Percentiles rank a stretch among this genome's conserved stretches.
phyloP scores from a whole-genome alignment of 2,888 invertebrate genomes.

The Liopterus haemorrhoidalis region DNA sequence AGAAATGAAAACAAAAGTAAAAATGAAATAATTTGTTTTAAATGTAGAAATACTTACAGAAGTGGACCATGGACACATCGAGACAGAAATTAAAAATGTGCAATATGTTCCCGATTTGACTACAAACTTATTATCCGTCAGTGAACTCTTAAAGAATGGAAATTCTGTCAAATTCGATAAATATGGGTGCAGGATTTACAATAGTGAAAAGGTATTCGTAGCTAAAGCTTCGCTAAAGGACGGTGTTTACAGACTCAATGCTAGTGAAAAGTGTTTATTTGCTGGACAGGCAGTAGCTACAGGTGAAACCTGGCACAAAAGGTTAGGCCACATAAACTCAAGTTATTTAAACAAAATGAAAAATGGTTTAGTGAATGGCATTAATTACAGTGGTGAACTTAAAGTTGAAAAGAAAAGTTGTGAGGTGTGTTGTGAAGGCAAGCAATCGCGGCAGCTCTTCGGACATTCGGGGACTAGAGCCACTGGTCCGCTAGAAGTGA shows the following conservation, averaged over 20 bases:
- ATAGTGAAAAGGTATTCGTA: background rate
- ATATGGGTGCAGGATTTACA: conserved; percentile 1
- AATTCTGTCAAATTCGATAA: background rate
- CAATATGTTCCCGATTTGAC: background rate
- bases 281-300: conserved; percentile 10
- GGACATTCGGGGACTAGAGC: conserved; percentile 1
- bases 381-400: background rate
- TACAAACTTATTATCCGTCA: background rate
- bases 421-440: conserved; percentile 11
- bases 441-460: conserved; percentile 10
- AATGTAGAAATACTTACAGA: conserved; percentile 1
- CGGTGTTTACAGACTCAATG: conserved; percentile 10
- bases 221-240: background rate
- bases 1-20: background rate
- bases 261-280: conserved; percentile 28
- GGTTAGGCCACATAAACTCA: conserved; percentile 14
- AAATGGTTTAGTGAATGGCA: conserved; percentile 7
- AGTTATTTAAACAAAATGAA: conserved; percentile 15
- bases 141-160: background rate
- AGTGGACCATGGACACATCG: background rate
- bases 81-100: background rate
- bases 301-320: conserved; percentile 13
- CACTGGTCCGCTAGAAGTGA: conserved; percentile 3
- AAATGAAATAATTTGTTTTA: too few species aligned
- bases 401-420: conserved; percentile 4